Conservation (phyloP, 2,888 invertebrate species). For the Linhomoeus sp. region DNA sequence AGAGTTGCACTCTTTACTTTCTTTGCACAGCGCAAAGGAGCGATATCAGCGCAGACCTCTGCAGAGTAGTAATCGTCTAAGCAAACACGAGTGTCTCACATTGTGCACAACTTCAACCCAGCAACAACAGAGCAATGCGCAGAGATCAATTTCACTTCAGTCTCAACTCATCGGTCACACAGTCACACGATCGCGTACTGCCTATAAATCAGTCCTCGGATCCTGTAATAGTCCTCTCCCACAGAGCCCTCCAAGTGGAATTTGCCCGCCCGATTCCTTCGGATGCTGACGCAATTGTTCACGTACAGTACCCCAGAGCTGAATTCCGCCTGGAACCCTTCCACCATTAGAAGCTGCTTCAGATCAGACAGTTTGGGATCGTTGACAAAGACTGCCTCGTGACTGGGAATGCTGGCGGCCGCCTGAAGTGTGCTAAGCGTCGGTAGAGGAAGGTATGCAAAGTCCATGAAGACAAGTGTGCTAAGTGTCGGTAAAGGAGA, state of each 20-base stretch:
- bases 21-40: too few species aligned
- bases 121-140: not conserved
- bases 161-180: not conserved
- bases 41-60: too few species aligned
- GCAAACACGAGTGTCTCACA: too few species aligned
- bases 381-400: conserved; percentile 66
- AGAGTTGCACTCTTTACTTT: too few species aligned
- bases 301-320: conserved; percentile 79
- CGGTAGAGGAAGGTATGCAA: too few species aligned
- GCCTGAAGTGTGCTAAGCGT: too few species aligned
- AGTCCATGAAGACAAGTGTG: too few species aligned
- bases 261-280: conserved; percentile 70
- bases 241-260: conserved; percentile 80
- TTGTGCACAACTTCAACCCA: too few species aligned
- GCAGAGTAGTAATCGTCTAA: too few species aligned
- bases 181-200: conserved; percentile 79
- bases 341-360: conserved; percentile 40
- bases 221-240: conserved; percentile 81
- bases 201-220: conserved; percentile 72
- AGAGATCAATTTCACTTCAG: not conserved
- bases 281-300: conserved; percentile 69
- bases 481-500: too few species aligned
- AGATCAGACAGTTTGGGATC: conserved; percentile 77
- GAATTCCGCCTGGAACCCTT: conserved; percentile 48
- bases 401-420: conserved; percentile 22